A percentile compares a stretch with the other conserved stretches of the same genome.
Evolutionary conservation across 2,888 invertebrate species (phyloP).

Genomic region (Cenopis cana): DNA sequence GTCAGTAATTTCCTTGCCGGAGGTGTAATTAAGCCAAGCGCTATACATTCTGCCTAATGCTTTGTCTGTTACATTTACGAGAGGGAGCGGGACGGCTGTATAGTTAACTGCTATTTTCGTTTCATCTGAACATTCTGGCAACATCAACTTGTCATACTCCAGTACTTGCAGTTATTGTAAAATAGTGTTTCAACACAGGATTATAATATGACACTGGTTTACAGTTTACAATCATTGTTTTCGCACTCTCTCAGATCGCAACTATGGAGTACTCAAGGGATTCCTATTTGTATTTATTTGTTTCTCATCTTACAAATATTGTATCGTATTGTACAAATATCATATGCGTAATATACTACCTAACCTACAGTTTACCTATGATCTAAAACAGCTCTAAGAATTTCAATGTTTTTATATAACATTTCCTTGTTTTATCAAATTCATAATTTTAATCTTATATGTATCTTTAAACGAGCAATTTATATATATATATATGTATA

Average conservation of each 20-base stretch:
- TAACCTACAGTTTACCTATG: no score
- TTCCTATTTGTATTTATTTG: neutral
- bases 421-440: no score
- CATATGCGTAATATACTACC: no score
- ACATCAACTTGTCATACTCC: slow-evolving; percentile 33
- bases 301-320: slow-evolving; percentile 9
- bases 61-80: slow-evolving; percentile 51
- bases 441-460: no score
- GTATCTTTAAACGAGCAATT: no score
- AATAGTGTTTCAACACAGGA: slow-evolving; percentile 23
- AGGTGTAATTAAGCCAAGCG: slow-evolving; percentile 74
- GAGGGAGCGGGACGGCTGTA: slow-evolving; percentile 48
- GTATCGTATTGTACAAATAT: neutral
- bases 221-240: slow-evolving; percentile 11
- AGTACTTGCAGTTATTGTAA: neutral
- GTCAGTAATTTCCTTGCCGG: slow-evolving; percentile 63
- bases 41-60: slow-evolving; percentile 60
- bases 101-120: slow-evolving; percentile 69
- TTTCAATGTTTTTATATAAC: no score
- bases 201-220: slow-evolving; percentile 16
- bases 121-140: slow-evolving; percentile 57
- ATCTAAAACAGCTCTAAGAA: neutral
- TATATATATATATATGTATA: no score
- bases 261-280: slow-evolving; percentile 10
- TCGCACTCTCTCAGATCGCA: slow-evolving; percentile 15